Percentiles rank a stretch among this genome's conserved stretches.
These are phyloP conservation scores for Paramormyrops hopkinsi DNA, from an alignment of 2,797 vertebrate species.

Conservation along the genomic window DNA sequence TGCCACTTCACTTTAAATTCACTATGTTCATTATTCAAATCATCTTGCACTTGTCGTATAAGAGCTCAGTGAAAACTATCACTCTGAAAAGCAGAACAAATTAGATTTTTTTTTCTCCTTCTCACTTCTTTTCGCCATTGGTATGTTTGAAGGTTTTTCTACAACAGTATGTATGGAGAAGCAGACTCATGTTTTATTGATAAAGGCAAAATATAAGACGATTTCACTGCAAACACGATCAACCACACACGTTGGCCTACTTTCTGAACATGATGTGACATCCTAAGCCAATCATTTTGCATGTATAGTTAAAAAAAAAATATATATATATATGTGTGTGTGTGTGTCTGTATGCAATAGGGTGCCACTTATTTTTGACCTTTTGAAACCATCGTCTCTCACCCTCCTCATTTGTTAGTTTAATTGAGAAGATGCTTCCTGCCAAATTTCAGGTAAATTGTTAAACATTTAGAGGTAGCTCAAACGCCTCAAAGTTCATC, in stretches of 20 bases:
- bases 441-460: no score
- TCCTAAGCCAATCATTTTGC: background rate
- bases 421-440: no score
- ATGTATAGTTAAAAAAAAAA: background rate
- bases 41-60: constrained; percentile 2
- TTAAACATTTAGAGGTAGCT: no score
- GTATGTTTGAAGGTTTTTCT: constrained; percentile 2
- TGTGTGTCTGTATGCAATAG: no score
- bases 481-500: no score
- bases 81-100: constrained; percentile 18
- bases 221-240: background rate
- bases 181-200: constrained; percentile 11
- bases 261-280: background rate
- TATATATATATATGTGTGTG: background rate
- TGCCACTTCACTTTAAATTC: constrained; percentile 10
- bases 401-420: no score
- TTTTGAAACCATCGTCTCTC: no score
- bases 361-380: no score
- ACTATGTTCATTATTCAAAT: constrained; percentile 9
- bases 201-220: background rate
- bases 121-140: background rate
- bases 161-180: background rate
- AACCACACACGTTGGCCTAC: background rate
- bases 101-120: constrained; percentile 12
- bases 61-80: background rate